Percentiles rank a stretch among this genome's conserved stretches.
Evolutionary conservation across 2,797 vertebrate genomes (phyloP).

Genomic region (Spondyliosoma cantharus): DNA sequence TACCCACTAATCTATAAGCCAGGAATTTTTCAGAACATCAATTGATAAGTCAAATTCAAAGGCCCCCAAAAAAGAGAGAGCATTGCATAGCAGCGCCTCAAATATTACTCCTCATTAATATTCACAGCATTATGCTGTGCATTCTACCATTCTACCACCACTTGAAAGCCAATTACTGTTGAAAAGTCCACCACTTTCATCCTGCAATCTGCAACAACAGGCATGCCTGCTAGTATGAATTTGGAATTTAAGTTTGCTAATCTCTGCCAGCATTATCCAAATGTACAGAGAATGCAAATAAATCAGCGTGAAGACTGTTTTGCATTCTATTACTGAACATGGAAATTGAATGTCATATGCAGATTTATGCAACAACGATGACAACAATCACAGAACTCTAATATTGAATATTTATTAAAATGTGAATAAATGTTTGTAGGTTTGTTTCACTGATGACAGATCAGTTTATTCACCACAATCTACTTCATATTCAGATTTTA

Average conservation of each 20-base stretch:
- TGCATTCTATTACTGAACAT: conserved; percentile 32
- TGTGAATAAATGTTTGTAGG: conserved; percentile 5
- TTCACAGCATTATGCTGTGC: conserved; percentile 72
- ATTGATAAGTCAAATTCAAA: conserved; percentile 39
- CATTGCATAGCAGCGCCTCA: conserved; percentile 44
- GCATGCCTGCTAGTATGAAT: conserved; percentile 52
- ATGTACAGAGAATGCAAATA: conserved; percentile 51
- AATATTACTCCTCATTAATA: conserved; percentile 73
- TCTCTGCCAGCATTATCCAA: conserved; percentile 46
- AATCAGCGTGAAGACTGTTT: conserved; percentile 33
- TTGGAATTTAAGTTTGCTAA: conserved; percentile 62
- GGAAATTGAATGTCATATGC: conserved; percentile 20
- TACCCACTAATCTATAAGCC: background rate
- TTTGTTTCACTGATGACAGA: background rate
- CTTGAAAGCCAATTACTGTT: conserved; percentile 79
- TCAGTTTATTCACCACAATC: background rate
- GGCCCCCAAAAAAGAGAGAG: conserved; percentile 34
- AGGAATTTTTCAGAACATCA: conserved; percentile 31
- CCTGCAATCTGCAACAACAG: conserved; percentile 73
- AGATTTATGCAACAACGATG: conserved; percentile 22
- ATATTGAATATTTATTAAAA: conserved; percentile 20
- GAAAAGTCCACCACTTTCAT: conserved; percentile 73
- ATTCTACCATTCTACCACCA: conserved; percentile 75
- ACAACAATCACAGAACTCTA: conserved; percentile 3
- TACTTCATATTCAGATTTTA: background rate